Base-by-base conservation (phyloP, 2,113 vertebrate genomes). In the Aegithalos caudatus region DNA sequence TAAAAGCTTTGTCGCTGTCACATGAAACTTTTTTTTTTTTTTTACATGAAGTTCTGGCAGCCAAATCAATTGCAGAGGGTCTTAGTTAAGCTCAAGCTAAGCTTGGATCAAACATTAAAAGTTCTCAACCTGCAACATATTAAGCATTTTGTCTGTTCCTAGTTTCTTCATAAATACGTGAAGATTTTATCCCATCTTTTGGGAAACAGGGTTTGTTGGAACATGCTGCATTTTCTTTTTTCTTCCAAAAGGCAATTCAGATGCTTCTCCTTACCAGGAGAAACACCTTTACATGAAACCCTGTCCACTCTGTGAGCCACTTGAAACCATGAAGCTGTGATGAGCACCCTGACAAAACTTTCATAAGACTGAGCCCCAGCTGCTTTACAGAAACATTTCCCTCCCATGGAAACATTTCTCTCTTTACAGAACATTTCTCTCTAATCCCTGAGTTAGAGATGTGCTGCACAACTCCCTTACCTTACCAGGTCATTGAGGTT, bases 401-500 rank as follows among this genome's bases (percentile, higher is more conserved):
- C 61, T 57, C 11, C 29, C 65, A 20, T 2, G n/a, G 37, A 14
- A 44, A 48, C 9, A 29, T 29, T 62, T 79, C 50, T 67, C 61
- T 57, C 76, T 86, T 71, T 45, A 45, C 9, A 31, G 37, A 14
- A 44, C 9, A 29, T 29, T 62, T 79, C 50, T 67, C 61, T 57
- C 11, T 27, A 61, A 20, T 2, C 7, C 11, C 18, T 6, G 21
- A 5, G 1, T 19, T 51, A 33, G 7, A 54, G 48, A 33, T 12
- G 28, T 47, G 62, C 57, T 60, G 51, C 51, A 85, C 47, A 65
- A 22, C 71, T 56, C 50, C 73, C 95, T 97, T 98, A 99, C 98
- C 98, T 98, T 72, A 98, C 97, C 50, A 99, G 93, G 24, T 92
- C 87, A 74, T 74, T 97, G 90, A 99, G 97, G 33, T 98, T 92